Base-by-base conservation (phyloP, 2,113 vertebrate species). In the Mobula hypostoma region DNA sequence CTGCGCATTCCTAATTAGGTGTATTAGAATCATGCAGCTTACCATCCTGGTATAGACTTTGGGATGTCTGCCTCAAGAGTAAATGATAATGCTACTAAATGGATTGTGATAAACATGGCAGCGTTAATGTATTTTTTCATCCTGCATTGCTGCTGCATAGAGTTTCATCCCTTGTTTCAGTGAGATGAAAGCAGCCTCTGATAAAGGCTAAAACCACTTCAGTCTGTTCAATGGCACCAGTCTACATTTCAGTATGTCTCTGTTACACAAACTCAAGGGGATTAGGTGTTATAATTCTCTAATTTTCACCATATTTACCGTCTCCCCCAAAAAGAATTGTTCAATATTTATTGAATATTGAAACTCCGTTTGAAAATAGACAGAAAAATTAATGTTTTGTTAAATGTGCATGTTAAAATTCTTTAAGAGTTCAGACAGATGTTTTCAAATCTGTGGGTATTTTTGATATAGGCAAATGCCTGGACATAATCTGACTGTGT, bases 1-100 rank as follows among this genome's bases (percentile, higher is more conserved):
- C 98, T 98, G 98, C 97, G 97, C 97, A 99, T 99, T 98, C 98
- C 97, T 99, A 99, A 99, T 99, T 99, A 99, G 98, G 98, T 98
- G 97, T 98, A 98, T 99, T 99, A 99, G 98, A 98, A 97, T 97
- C 97, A 97, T 97, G 96, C 97, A 97, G 96, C 97, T 96, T 85
- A 2, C 88, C 95, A 95, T 95, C 95, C 95, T 95, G 74, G 95
- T 95, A 94, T 94, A 95, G 95, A 95, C 80, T 61, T 95, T 95
- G 96, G 95, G 95, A 94, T 94, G 82, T 91, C 94, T 94, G 94
- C 94, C 94, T 95, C 94, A 94, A 94, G 95, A 96, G 95, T 94
- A 95, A n/a, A 90, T 95, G 78, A 95, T 95, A 95, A 94, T 94
- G 94, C 88, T 90, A 94, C 95, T 94, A 95, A 96, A 96, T 96